Evolutionary conservation across 2,888 invertebrate genomes (phyloP).

Genomic region (Drosophila fulvimacula): DNA sequence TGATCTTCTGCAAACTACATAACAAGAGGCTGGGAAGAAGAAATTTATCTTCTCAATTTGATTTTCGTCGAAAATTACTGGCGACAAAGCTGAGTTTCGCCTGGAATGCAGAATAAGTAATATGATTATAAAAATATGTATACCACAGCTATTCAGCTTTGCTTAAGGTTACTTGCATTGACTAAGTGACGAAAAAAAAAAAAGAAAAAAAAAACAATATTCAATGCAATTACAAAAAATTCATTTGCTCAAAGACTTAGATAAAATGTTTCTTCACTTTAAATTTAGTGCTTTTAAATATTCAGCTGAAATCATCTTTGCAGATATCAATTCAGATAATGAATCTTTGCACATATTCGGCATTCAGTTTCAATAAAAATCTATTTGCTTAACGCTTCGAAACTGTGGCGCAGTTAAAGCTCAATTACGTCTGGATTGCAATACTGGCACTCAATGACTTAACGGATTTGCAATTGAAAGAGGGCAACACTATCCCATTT

Average conservation of each 20-base stretch:
- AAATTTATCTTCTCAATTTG: constrained; percentile 24
- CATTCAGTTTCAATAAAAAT: not conserved
- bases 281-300: not conserved
- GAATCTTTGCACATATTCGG: not conserved
- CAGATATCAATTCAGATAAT: not conserved
- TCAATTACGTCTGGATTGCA: constrained; percentile 17
- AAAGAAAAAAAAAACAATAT: too few relatives aligned
- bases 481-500: not conserved
- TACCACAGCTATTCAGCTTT: not conserved
- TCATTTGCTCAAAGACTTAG: not conserved
- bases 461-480: constrained; percentile 24
- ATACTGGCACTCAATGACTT: constrained; percentile 28
- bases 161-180: not conserved
- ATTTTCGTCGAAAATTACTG: constrained; percentile 15
- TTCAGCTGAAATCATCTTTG: not conserved
- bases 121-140: not conserved
- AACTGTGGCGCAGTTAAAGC: not conserved
- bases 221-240: not conserved
- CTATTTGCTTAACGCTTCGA: not conserved
- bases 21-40: not conserved
- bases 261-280: not conserved
- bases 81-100: not conserved
- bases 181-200: too few relatives aligned
- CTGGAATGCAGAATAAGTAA: not conserved
- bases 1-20: constrained; percentile 53